Evolutionary conservation across 2,888 invertebrate species (phyloP).

Genomic region (Dicyrtomina minuta): DNA sequence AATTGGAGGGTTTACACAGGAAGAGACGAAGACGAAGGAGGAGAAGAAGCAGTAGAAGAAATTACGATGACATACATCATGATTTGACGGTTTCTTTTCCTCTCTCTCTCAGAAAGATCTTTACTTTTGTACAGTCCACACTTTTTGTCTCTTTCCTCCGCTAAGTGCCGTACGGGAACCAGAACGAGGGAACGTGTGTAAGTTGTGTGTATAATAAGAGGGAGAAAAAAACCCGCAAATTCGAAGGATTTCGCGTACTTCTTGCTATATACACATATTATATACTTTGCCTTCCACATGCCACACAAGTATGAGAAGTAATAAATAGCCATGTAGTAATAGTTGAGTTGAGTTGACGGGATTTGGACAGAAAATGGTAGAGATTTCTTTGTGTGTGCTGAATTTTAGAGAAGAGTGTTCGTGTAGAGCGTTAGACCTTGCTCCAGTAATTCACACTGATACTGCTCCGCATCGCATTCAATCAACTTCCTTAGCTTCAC

Average conservation of each 20-base stretch:
- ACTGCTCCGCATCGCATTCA: slow-evolving; percentile 43
- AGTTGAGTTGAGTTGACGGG: slow-evolving; percentile 6
- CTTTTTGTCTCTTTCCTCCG: too few relatives aligned
- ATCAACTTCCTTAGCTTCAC: slow-evolving; percentile 43
- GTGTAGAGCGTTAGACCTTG: slow-evolving; percentile 47
- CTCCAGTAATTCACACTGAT: slow-evolving; percentile 45
- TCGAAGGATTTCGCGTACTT: too few relatives aligned
- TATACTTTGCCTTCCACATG: too few relatives aligned
- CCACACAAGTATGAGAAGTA: too few relatives aligned
- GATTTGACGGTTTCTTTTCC: slow-evolving; percentile 1
- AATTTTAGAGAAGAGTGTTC: slow-evolving; percentile 26
- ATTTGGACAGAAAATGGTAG: slow-evolving; percentile 12
- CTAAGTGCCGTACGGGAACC: too few relatives aligned
- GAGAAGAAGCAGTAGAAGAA: slow-evolving; percentile 2
- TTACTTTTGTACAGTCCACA: too few relatives aligned
- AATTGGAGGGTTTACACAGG: slow-evolving; percentile 1
- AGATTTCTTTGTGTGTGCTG: background rate
- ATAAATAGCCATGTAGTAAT: background rate
- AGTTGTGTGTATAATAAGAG: too few relatives aligned
- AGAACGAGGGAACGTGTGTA: too few relatives aligned
- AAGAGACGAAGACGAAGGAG: too few relatives aligned
- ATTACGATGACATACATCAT: slow-evolving; percentile 9
- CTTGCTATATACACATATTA: too few relatives aligned
- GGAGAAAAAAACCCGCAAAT: too few relatives aligned
- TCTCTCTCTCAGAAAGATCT: too few relatives aligned